Conservation (phyloP, 2,888 invertebrate genomes). For the Acanthacorydalis orientalis region DNA sequence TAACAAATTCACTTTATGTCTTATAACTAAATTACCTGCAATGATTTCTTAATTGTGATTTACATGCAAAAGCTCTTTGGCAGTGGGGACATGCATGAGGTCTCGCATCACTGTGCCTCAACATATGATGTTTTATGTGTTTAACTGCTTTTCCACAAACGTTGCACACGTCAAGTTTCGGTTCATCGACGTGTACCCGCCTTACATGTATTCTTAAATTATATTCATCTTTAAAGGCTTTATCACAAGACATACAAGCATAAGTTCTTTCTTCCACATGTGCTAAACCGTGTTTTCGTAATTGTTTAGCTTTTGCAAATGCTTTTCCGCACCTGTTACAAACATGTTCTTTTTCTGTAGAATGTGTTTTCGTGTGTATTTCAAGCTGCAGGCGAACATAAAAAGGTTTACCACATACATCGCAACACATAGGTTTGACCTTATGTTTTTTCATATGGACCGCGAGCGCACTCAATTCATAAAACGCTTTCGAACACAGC, state of each 20-base stretch:
- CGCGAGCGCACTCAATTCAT: neutral
- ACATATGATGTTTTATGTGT: neutral
- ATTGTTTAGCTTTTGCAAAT: neutral
- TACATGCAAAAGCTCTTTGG: neutral
- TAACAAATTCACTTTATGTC: too few species aligned
- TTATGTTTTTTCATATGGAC: neutral
- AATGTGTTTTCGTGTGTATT: neutral
- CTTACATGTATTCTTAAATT: neutral
- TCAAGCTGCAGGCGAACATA: neutral
- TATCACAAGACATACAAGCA: neutral
- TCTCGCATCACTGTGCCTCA: neutral
- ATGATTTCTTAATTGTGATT: neutral
- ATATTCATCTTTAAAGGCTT: neutral
- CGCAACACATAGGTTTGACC: neutral
- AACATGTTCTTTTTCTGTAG: neutral
- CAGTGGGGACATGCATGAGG: neutral
- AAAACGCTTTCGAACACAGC: neutral
- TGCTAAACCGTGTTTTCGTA: neutral
- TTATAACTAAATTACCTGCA: too few species aligned
- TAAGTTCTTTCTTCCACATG: neutral
- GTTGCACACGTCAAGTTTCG: conserved; percentile 1
- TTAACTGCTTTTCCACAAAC: conserved; percentile 1
- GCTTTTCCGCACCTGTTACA: neutral
- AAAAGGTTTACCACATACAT: neutral
- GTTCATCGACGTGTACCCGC: neutral